A percentile compares a stretch with the other conserved stretches of the same genome.
phyloP scores from a whole-genome alignment of 2,113 vertebrate genomes.

The Semicossyphus pulcher region DNA sequence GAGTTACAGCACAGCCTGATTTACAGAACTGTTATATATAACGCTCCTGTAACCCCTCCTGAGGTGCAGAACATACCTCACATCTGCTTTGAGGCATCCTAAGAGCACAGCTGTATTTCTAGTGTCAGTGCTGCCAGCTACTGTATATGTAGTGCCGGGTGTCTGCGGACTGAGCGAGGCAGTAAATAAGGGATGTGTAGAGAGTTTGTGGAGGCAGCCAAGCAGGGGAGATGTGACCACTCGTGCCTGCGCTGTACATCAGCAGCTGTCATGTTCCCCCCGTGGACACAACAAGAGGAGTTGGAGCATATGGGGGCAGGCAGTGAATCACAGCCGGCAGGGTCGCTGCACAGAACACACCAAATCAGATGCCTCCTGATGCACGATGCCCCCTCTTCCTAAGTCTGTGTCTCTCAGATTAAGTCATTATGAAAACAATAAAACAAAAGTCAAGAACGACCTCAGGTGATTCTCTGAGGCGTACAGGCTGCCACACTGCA shows the following conservation, averaged over 20 bases:
- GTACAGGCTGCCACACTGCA: not conserved
- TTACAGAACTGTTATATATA: conserved; percentile 15
- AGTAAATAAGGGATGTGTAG: conserved; percentile 60
- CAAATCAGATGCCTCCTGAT: conserved; percentile 32
- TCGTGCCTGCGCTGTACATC: conserved; percentile 61
- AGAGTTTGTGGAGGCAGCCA: conserved; percentile 62
- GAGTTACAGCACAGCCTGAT: conserved; percentile 9
- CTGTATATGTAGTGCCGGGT: not conserved
- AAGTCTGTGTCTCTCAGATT: conserved; percentile 13
- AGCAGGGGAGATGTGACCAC: conserved; percentile 53
- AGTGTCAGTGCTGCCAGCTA: conserved; percentile 19
- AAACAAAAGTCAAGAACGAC: not conserved
- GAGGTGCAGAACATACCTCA: conserved; percentile 5
- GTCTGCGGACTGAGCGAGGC: conserved; percentile 40
- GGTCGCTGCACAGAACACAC: conserved; percentile 28
- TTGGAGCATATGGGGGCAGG: conserved; percentile 43
- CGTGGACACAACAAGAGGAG: conserved; percentile 59
- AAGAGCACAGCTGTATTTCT: conserved; percentile 45
- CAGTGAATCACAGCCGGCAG: conserved; percentile 54
- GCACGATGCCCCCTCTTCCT: not conserved
- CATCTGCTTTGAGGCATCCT: conserved; percentile 17
- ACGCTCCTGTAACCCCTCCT: not conserved
- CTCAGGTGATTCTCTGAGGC: conserved; percentile 9
- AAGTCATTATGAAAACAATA: conserved; percentile 13
- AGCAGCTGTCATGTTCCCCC: conserved; percentile 72